These are phyloP conservation scores for Synergus itoensis DNA, from an alignment of 2,888 invertebrate genomes.

Conservation along the genomic window DNA sequence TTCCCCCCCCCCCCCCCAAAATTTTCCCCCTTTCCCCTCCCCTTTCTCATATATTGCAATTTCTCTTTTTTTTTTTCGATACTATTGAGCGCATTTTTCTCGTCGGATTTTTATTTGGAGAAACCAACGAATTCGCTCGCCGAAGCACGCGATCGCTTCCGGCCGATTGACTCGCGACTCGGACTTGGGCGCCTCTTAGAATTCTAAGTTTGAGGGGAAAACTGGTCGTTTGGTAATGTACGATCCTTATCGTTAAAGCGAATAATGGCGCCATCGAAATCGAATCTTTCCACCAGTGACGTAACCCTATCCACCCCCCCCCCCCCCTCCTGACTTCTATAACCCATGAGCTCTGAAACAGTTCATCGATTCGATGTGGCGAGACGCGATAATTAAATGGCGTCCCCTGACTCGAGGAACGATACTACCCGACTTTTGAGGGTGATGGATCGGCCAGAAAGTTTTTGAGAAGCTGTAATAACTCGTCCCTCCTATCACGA, in stretches of 20 bases:
- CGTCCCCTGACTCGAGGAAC: not conserved
- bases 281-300: constrained; percentile 21
- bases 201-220: constrained; percentile 30
- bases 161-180: constrained; percentile 40
- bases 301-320: not conserved
- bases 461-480: constrained; percentile 51
- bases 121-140: constrained; percentile 23
- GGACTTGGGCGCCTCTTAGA: constrained; percentile 35
- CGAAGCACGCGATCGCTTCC: constrained; percentile 38
- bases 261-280: constrained; percentile 41
- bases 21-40: not conserved
- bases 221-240: constrained; percentile 27
- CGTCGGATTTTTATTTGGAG: not conserved
- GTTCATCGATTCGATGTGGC: constrained; percentile 22
- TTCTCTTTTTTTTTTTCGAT: constrained; percentile 1
- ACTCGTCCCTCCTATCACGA: constrained; percentile 44
- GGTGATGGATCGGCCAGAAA: constrained; percentile 50
- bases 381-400: constrained; percentile 14
- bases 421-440: constrained; percentile 22
- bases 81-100: constrained; percentile 6
- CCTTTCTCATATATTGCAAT: not conserved
- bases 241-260: constrained; percentile 32
- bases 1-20: not conserved
- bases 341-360: constrained; percentile 14
- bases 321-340: not conserved